Base-by-base conservation (phyloP, 2,888 invertebrate genomes). In the Caprella mutica region DNA sequence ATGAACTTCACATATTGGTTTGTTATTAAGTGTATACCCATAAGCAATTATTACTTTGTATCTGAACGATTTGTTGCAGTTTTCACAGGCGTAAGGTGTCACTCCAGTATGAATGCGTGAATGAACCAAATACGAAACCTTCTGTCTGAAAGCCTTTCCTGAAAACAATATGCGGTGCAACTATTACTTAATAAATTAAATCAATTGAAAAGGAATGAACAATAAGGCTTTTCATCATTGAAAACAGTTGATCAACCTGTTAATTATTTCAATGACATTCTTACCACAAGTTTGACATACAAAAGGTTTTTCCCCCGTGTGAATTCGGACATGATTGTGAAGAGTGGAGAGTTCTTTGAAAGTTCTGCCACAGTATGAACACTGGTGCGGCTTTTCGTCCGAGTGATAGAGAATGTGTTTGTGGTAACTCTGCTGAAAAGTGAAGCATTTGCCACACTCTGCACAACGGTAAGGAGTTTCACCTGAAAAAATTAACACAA, bases 351-450 rank as follows among this genome's bases (percentile, higher is more conserved):
- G 75, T 72, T 89, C 89, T 70, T 88, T 89, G 70, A 89, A 89
- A 27, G 86, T 81, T 62, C 87, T 77, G 0, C 86, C 85, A 70
- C 89, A 89, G 67, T 82, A 83, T 52, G 71, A 75, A 68, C 88
- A 88, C 61, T 78, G 77, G 67, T 83, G 81, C 0, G 88, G 88
- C 69, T 88, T 88, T 68, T 88, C 87, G 68, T 86, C 85, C 61
- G 84, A 86, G 70, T 89, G 89, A 70, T 89, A 89, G 52, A 88
- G 76, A 69, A 87, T 79, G 73, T 89, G 89, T 70, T 89, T 89
- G 72, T 88, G 88, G 72, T 86, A 88, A 0, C 88, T 88, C 69
- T 89, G 89, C 74, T 89, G 89, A 74, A 89, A 89, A 51, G 88
- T 88, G 72, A 89, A 89, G 12, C 84, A 85, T 71, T 87, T 86